Percentiles rank a stretch among this genome's conserved stretches.
Evolutionary conservation across 2,888 invertebrate species (phyloP).

Genomic region (Choreutis nemorana): DNA sequence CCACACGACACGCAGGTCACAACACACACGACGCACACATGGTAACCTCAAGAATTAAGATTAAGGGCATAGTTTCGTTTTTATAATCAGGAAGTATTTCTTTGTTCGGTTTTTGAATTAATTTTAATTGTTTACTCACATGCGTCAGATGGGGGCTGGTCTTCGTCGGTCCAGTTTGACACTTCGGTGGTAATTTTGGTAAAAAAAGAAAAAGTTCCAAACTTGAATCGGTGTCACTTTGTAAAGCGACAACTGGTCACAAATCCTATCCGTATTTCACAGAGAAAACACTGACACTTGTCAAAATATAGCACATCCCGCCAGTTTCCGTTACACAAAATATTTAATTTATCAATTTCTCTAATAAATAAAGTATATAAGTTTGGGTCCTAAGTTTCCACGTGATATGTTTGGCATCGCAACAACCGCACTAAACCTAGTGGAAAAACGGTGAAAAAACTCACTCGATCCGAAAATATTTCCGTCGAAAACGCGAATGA

Average conservation of each 20-base stretch:
- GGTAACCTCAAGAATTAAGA: slow-evolving; percentile 34
- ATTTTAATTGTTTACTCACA: slow-evolving; percentile 35
- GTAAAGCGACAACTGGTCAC: slow-evolving; percentile 42
- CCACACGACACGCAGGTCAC: slow-evolving; percentile 19
- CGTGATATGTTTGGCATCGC: slow-evolving; percentile 57
- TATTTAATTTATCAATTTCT: slow-evolving; percentile 27
- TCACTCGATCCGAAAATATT: slow-evolving; percentile 44
- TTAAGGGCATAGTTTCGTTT: slow-evolving; percentile 35
- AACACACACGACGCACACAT: slow-evolving; percentile 27
- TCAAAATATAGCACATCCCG: slow-evolving; percentile 51
- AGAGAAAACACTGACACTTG: slow-evolving; percentile 45
- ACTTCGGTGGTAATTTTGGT: slow-evolving; percentile 63
- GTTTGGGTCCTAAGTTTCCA: slow-evolving; percentile 62
- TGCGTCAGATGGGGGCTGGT: slow-evolving; percentile 62
- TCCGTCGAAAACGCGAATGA: slow-evolving; percentile 33
- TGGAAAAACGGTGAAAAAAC: slow-evolving; percentile 31
- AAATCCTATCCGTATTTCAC: slow-evolving; percentile 42
- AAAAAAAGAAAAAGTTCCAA: slow-evolving; percentile 48
- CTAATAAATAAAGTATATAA: slow-evolving; percentile 39
- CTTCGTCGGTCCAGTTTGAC: slow-evolving; percentile 65
- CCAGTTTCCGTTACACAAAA: slow-evolving; percentile 44
- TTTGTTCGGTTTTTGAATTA: slow-evolving; percentile 16
- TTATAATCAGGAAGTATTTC: slow-evolving; percentile 15
- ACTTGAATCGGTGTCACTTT: slow-evolving; percentile 40
- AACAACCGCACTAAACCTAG: slow-evolving; percentile 27